Base-by-base conservation (phyloP, 2,113 vertebrate genomes). In the Xiphorhynchus elegans region DNA sequence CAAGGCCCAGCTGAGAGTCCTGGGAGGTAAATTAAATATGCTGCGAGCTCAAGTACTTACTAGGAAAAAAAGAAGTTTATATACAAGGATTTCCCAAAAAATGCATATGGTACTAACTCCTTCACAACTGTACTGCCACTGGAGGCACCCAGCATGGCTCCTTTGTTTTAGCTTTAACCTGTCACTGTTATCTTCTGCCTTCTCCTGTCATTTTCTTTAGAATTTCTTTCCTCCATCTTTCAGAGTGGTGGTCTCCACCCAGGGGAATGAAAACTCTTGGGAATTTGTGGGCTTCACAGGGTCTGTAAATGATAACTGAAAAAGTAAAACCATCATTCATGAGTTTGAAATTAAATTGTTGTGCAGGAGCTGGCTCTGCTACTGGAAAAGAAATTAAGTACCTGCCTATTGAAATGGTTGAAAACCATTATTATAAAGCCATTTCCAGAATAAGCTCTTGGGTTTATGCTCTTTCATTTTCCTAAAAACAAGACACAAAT, bases 391-490 rank as follows among this genome's bases (percentile, higher is more conserved):
- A 75, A 63, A 63, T 17, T 55, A 39, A 93, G 53, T 68, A 91
- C 53, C 56, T 93, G 49, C 18, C 49, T 82, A 63, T 84, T 89
- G 66, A 87, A 79, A 79, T 0, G 1, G 33, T 31, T 91, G 69
- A 91, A 94, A 95, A 66, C 8, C 66, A 72, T 74, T 89, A 75
- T 50, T 75, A 56, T 64, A 85, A 91, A 93, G 20, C 31, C 44
- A 49, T 91, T 95, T 90, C 59, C 53, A 90, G 44, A 81, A 86
- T 67, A 89, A 90, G 23, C 60, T 90, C 80, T 75, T 64, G 52
- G 52, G 40, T 4, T 93, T 84, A 78, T n/a, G 53, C 24, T 68
- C 21, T 89, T 87, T 82, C 24, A 64, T 74, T 67, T 93, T 74
- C 80, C 56, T 56, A 88, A 89, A 89, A 91, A 24, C 8, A 42